Base-by-base conservation (phyloP, 2,888 invertebrate species). In the Drosophila neonasuta region DNA sequence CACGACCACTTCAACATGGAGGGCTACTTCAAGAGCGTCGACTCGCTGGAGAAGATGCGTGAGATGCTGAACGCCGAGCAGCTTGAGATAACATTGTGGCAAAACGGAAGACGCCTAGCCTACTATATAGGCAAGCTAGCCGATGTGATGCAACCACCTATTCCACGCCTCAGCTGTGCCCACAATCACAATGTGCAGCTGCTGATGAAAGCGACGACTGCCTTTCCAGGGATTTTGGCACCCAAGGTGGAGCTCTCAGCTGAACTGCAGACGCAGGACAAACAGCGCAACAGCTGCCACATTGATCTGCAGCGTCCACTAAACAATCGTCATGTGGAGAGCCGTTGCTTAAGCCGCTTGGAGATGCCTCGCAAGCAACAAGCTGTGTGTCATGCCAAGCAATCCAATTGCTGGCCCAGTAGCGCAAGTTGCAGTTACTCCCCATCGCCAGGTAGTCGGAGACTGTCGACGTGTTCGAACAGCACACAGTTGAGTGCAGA, bases 141-240 rank as follows among this genome's bases (percentile, higher is more conserved):
- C 34, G 88, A 89, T 64, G 77, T 90, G 2, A 79, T 90, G 80
- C 86, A 88, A 24, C 79, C 86, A 3, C 54, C 78, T 1, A 60
- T 86, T 6, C 77, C 86, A 29, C 86, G 83, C 7, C 45, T 86
- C 0, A 80, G 76, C 7, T 90, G 90, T 56, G 80, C 69, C 1
- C 90, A 91, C 66, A 79, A 79, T 51, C 77, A 83, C 10, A 89
- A 88, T 20, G 88, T 88, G 0, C 90, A 90, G 66, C 65, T 91
- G 36, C 71, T 91, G 29, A 89, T 91, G 90, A 88, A 82, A 71
- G 87, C 89, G 5, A 89, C 90, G 1, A 75, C 87, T 1, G 89
- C 89, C 20, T 91, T 91, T 82, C 91, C 91, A 17, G 91, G 91
- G 13, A 90, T 90, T 4, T 76, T 91, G 57, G 87, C 90, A 1